Evolutionary conservation across 2,113 vertebrate genomes (phyloP), one percentile per base, ranked within the genome.

Genomic region (Sardina pilchardus): DNA sequence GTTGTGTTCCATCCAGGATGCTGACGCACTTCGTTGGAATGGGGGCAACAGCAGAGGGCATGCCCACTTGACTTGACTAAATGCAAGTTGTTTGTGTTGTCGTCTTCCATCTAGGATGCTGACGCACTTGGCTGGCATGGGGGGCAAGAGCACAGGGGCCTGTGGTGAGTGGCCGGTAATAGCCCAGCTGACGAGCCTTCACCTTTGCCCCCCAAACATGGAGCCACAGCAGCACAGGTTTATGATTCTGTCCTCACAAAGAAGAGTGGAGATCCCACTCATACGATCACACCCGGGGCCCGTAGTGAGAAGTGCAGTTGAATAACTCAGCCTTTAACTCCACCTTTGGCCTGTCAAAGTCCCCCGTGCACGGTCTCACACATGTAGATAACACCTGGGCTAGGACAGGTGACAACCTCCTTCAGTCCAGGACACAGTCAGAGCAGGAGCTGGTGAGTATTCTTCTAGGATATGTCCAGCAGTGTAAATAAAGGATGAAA

Each of bases 251-350:
- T 36, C 26, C 67, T 75, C 30, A 36, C 2, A 71, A 71, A 16
- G 34, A 36, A 0, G 30, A 14, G 10, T 30, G 14, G 67, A 10
- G 26, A 71, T 26, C 5, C 21, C 24, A 26, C 59, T 8, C 59
- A 67, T 24, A 67, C 59, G 6, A 6, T n/a, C 59, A 67, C 59
- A 67, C 59, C 8, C 24, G 26, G 21, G 59, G 59, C 59, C 48
- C 16, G 26, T 9, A 34, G 26, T 36, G 14, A 56, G 19, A 75
- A 39, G 4, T 16, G 34, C 92, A 88, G 96, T 97, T 98, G 96
- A 98, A 99, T 98, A 96, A 93, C 96, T 98, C 90, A 98, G 89
- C 96, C 95, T 97, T 98, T 98, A 99, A 93, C 93, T 93, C 94
- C 94, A 98, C 95, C 97, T 97, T 97, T 96, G 96, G 88, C 90